Base-by-base conservation (phyloP, 2,797 vertebrate species). In the Lates japonicus region DNA sequence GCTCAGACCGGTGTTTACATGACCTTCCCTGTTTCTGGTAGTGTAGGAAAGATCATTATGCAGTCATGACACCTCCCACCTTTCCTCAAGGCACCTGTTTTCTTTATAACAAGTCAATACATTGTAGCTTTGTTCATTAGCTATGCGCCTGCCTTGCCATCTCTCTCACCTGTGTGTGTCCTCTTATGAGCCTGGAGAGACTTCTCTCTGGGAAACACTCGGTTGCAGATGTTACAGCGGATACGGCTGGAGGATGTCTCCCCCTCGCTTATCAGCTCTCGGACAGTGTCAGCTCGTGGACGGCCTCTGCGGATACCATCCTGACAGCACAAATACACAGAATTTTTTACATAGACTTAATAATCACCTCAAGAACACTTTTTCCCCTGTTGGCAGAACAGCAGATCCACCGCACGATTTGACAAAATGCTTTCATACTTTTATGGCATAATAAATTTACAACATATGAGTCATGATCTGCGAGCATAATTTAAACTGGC, bases 141-240 rank as follows among this genome's bases (percentile, higher is more conserved):
- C 22, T 22, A 14, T 11, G 8, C 25, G 31, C 6, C 48, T 2
- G 0, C 8, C 22, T 9, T 19, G 22, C 9, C 19, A 11, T 29
- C 46, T 31, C n/a, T n/a, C 84, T 86, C 90, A 99, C 98, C 98
- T 3, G 98, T 99, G 84, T 99, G 98, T 54, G 98, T 99, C 80
- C 98, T n/a, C n/a, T 98, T 99, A 88, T 99, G 98, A 16, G 98
- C 98, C 92, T 99, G 98, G 41, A 99, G n/a, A n/a, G 98, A 99
- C 54, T 99, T 99, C 91, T 99, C n/a, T n/a, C n/a, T n/a, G n/a
- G 98, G 98, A 80, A 99, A 99, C 20, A 99, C 98, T n/a, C n/a
- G n/a, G n/a, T n/a, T n/a, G n/a, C n/a, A n/a, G 92, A 99, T 97
- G 91, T 97, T 98, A 78, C 98, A 99, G 49, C 98, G 97, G 80